A percentile compares a stretch with the other conserved stretches of the same genome.
These are phyloP conservation scores for Bemisia tabaci DNA, from an alignment of 1,140 invertebrate genomes.

Conservation along the genomic window DNA sequence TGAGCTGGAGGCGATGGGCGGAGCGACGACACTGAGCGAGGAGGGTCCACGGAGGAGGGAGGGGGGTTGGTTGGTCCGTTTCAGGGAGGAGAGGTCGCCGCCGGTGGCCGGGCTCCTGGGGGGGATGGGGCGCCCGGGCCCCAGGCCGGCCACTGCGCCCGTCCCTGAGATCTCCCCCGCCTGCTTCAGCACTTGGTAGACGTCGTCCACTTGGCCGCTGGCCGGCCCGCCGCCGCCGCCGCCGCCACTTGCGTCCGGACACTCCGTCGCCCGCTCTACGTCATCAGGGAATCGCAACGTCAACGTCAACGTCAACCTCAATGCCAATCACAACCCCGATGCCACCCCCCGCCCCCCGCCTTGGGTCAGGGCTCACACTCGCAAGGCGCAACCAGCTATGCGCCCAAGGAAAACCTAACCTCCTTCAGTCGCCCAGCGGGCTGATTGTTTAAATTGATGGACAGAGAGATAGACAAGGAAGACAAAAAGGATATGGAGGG, in stretches of 20 bases:
- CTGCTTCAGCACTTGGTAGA: constrained; percentile 85
- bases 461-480: no score
- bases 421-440: no score
- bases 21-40: constrained; percentile 25
- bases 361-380: constrained; percentile 4
- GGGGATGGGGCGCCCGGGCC: constrained; percentile 17
- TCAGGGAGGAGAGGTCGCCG: constrained; percentile 4
- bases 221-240: constrained; percentile 7
- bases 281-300: neutral
- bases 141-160: constrained; percentile 9
- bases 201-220: constrained; percentile 62
- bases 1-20: constrained; percentile 31
- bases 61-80: constrained; percentile 5
- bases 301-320: neutral
- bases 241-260: neutral
- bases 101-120: constrained; percentile 1
- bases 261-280: neutral
- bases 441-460: no score
- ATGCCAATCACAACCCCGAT: neutral
- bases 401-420: no score
- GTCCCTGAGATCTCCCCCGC: constrained; percentile 57
- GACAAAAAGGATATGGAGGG: no score
- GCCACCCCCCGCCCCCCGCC: neutral
- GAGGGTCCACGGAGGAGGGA: constrained; percentile 17
- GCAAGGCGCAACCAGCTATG: no score